Base-by-base conservation (phyloP, 1,140 invertebrate genomes). In the Cotesia glomerata region DNA sequence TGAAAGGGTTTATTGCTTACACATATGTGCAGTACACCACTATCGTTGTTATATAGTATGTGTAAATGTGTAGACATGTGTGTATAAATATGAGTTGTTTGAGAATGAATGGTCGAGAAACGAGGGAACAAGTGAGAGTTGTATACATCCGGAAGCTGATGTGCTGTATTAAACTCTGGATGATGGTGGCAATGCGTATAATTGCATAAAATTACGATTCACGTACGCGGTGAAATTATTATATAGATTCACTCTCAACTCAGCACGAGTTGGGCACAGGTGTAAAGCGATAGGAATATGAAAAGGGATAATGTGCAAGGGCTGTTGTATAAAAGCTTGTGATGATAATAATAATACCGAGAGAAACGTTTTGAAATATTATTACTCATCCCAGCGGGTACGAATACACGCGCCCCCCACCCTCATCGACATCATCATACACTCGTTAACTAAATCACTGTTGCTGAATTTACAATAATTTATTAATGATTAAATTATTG, bases 201-300 rank as follows among this genome's bases (percentile, higher is more conserved):
- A 81, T 81, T 83, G 79, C 80, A 80, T 81, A 79, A 81, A 84
- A 84, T 82, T 82, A 82, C 78, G 68, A 69, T 71, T 76, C 39
- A 18, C 62, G 45, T 69, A 45, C 51, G 39, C 39, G 49, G 34
- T 58, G 69, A 71, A 75, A 75, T 73, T 75, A 73, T 73, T 71
- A 52, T 71, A 66, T 45, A 45, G 52, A 64, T 51, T 59, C 59
- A 45, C 62, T 32, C 45, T 62, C 36, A 59, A 70, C 67, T 58
- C 71, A 35, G 64, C 39, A 56, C 71, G 73, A 71, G 71, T 71
- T 58, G 71, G 49, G 64, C 39, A 62, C 71, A 75, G 74, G 71
- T 73, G 74, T 58, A 58, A 72, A 67, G 26, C 16, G 52, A 63
- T n/a, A 49, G 16, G 16, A 45, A 18, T 11, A 32, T 18, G 11